phyloP scores from a whole-genome alignment of 2,113 vertebrate genomes.

The Lipophrys pholis region DNA sequence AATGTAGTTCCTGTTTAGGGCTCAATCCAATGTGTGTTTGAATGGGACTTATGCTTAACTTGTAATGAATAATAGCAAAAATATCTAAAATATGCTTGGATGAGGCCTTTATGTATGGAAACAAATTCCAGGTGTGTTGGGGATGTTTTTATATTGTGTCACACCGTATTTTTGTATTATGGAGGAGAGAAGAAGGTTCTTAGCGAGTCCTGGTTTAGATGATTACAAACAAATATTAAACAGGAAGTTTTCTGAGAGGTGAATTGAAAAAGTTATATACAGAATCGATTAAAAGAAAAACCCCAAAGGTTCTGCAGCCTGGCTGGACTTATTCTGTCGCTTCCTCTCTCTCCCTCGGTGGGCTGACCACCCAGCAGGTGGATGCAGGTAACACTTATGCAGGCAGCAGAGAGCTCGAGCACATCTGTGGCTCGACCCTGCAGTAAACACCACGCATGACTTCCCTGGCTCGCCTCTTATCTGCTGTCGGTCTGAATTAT shows the following conservation, averaged over 20 bases:
- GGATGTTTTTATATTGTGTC: too few species aligned
- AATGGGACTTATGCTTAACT: too few species aligned
- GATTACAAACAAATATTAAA: too few species aligned
- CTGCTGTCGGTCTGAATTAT: conserved; percentile 77
- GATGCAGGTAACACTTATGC: conserved; percentile 5
- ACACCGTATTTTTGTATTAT: too few species aligned
- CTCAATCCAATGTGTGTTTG: too few species aligned
- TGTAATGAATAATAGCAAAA: too few species aligned
- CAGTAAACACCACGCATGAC: conserved; percentile 55
- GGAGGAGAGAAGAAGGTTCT: too few species aligned
- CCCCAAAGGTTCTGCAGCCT: not conserved
- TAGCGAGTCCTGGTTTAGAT: too few species aligned
- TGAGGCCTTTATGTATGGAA: too few species aligned
- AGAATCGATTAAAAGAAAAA: not conserved
- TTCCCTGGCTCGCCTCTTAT: conserved; percentile 39
- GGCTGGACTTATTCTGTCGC: not conserved
- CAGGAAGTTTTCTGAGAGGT: not conserved
- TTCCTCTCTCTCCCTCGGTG: not conserved
- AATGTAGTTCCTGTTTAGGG: too few species aligned
- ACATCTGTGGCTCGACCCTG: conserved; percentile 15
- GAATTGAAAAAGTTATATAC: not conserved
- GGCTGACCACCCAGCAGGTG: conserved; percentile 40
- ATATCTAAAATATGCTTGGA: too few species aligned
- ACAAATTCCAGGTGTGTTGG: too few species aligned
- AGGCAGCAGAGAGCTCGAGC: not conserved